Evolutionary conservation across 2,797 vertebrate species (phyloP), one percentile per base, ranked within the genome.

Genomic region (Chaunax sp.): DNA sequence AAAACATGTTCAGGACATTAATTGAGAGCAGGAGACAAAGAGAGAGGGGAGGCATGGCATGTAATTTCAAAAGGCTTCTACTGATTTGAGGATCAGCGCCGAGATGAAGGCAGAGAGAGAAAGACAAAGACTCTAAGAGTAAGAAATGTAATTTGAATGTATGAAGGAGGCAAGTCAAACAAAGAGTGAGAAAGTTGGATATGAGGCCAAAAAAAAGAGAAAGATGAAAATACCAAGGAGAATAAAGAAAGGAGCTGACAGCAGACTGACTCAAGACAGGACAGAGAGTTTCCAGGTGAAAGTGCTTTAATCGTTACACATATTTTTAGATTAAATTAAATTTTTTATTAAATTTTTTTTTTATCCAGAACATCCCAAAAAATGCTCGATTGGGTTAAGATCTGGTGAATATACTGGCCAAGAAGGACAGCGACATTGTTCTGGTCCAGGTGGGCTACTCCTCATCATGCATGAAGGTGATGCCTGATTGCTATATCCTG

Each of bases 51-150:
- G n/a, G 58, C 38, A 53, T 41, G 55, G 55, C 59, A 61, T 75
- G 51, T 73, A 19, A 80, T 88, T 86, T 87, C 20, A 79, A 78
- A 80, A 70, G 46, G 52, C 66, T 67, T 65, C 75, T 61, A 60
- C 64, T 82, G 75, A 87, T 84, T 82, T 83, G 61, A 76, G 69
- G 79, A 85, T 75, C 41, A 57, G 53, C 53, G 52, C 68, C 41
- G 58, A 82, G 68, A 81, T 7, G 45, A 64, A 74, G 47, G 37
- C n/a, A 55, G 28, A 51, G 37, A 15, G n/a, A 69, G 52, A 64
- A 64, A 66, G 23, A 77, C 44, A 69, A 61, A 72, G 22, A 58
- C 25, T 40, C 15, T 20, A 41, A 49, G 43, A 67, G 35, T 50
- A 47, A 62, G 22, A 37, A 33, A 72, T 56, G 47, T 57, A 54